Base-by-base conservation (phyloP, 2,113 vertebrate genomes). In the Pollachius pollachius region DNA sequence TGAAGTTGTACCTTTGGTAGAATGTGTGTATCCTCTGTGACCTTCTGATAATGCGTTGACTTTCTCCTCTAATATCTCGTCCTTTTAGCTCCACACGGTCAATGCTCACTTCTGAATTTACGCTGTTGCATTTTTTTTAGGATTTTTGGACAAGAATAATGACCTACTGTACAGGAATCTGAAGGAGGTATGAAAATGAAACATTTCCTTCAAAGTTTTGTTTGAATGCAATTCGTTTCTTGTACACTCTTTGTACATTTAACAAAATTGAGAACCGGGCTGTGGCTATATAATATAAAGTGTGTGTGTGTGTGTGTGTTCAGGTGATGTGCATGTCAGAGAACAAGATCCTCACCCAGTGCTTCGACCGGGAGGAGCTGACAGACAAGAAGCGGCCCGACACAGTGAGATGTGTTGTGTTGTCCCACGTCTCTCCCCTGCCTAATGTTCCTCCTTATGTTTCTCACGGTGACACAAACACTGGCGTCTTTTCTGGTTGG, bases 61-160 rank as follows among this genome's bases (percentile, higher is more conserved):
- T 9, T 9, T 48, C 41, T 48, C 8, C 8, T 48, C 41, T 48
- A 48, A 48, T 2, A 9, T 48, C 41, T 2, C 41, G 41, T 48
- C 23, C 23, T 23, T 23, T 23, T 1, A 9, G 9, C 9, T 12
- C 41, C 41, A 48, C 41, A 11, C 2, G 41, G 41, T 48, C 12
- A 48, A 48, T 48, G 11, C 41, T 48, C 41, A 9, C 2, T 48
- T 48, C 12, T 2, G 12, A 2, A 48, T 48, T 48, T 13, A 48
- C 41, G 41, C 41, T 48, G 41, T 48, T 12, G 1, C 1, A 9
- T 48, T 8, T 48, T 48, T 48, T 48, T 48, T 84, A 99, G 97
- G 97, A 74, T 99, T 99, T 88, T 85, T 99, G 89, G 97, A 99
- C 90, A 99, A 99, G 88, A 99, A 99, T 93, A 99, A 99, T 0